phyloP scores from a whole-genome alignment of 2,888 invertebrate genomes.

The Brachypterus glaber region DNA sequence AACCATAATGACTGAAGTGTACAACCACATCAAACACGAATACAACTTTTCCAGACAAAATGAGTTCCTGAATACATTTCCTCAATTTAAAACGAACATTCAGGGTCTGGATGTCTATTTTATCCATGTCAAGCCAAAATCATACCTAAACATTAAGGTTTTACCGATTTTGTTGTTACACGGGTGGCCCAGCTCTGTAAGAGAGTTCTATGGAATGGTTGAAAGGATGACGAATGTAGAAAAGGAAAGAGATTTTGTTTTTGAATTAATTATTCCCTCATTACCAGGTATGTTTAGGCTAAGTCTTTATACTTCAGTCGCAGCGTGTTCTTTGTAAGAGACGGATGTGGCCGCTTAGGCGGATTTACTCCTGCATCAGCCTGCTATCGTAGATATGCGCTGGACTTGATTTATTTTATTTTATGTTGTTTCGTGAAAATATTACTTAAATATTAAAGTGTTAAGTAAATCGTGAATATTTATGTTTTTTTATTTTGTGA shows the following conservation, averaged over 20 bases:
- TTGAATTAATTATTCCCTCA: conserved; percentile 22
- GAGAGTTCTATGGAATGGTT: conserved; percentile 64
- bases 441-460: too few species aligned
- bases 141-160: conserved; percentile 29
- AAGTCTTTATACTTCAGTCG: too few species aligned
- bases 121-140: conserved; percentile 43
- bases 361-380: too few species aligned
- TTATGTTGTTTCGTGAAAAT: too few species aligned
- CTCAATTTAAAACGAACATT: conserved; percentile 61
- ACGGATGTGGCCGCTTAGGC: too few species aligned
- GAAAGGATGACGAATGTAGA: conserved; percentile 13
- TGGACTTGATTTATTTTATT: too few species aligned
- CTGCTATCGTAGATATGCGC: too few species aligned
- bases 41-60: conserved; percentile 40
- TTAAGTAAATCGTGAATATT: too few species aligned
- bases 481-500: too few species aligned
- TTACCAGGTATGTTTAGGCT: conserved; percentile 20
- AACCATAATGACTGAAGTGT: neutral
- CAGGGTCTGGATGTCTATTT: conserved; percentile 63
- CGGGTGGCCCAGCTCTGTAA: conserved; percentile 80
- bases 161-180: conserved; percentile 62
- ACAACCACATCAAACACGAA: conserved; percentile 3
- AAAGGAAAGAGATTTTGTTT: conserved; percentile 12
- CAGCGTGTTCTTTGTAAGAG: too few species aligned
- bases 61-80: conserved; percentile 50